phyloP scores from a whole-genome alignment of 2,797 vertebrate species.

The Alfaro cultratus region DNA sequence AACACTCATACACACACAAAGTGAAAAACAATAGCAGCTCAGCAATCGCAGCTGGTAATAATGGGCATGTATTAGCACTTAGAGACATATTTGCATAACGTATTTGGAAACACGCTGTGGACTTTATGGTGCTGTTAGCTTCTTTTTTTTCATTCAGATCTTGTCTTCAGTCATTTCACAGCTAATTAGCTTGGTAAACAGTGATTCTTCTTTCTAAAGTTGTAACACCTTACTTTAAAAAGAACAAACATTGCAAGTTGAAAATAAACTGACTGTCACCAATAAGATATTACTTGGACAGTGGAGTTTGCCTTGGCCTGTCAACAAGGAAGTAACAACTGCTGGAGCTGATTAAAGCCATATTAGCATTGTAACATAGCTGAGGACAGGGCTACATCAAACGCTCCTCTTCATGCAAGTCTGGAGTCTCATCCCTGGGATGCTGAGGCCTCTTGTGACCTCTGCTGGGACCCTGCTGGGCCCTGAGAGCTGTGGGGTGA shows the following conservation, averaged over 20 bases:
- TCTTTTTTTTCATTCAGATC: constrained; percentile 51
- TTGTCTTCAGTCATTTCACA: constrained; percentile 62
- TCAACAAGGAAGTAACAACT: constrained; percentile 85
- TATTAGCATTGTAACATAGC: constrained; percentile 85
- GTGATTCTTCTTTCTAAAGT: constrained; percentile 44
- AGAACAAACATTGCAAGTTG: constrained; percentile 52
- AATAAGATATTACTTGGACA: constrained; percentile 80
- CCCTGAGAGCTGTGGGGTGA: constrained; percentile 68
- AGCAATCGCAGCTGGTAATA: constrained; percentile 47
- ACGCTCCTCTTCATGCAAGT: constrained; percentile 79
- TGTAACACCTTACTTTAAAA: constrained; percentile 68
- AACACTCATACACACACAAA: constrained; percentile 7
- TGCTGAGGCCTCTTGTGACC: constrained; percentile 76
- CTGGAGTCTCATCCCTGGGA: constrained; percentile 76
- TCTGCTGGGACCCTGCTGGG: constrained; percentile 76
- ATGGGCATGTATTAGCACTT: constrained; percentile 68
- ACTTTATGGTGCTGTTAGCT: constrained; percentile 68
- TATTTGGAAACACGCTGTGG: constrained; percentile 81
- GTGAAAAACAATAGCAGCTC: constrained; percentile 20
- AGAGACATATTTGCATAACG: constrained; percentile 81
- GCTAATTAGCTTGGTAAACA: constrained; percentile 69
- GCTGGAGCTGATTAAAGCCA: constrained; percentile 89
- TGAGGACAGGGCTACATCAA: constrained; percentile 80
- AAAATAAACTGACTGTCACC: constrained; percentile 74
- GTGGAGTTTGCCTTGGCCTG: constrained; percentile 74